These are phyloP conservation scores for Scotopteryx bipunctaria DNA, from an alignment of 2,888 invertebrate species.

Conservation along the genomic window DNA sequence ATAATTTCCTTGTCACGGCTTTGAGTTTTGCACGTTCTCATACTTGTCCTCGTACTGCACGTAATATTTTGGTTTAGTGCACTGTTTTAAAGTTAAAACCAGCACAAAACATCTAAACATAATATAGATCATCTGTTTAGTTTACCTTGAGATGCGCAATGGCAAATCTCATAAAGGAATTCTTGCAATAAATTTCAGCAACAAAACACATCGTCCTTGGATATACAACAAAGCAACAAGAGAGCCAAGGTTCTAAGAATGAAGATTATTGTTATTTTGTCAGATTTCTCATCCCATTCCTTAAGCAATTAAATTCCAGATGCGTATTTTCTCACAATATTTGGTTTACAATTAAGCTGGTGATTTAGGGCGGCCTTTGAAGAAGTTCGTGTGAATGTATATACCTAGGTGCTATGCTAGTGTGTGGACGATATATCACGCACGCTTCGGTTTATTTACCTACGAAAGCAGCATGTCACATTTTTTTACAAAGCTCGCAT, in stretches of 20 bases:
- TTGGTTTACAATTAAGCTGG: conserved; percentile 52
- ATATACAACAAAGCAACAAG: neutral
- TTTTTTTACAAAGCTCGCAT: conserved; percentile 62
- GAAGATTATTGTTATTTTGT: conserved; percentile 2
- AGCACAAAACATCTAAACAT: neutral
- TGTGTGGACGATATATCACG: conserved; percentile 54
- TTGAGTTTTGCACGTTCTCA: neutral
- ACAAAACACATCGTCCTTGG: conserved; percentile 2
- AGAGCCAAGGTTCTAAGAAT: neutral
- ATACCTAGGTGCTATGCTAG: conserved; percentile 42
- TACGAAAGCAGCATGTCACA: conserved; percentile 54
- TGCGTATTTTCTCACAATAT: conserved; percentile 40
- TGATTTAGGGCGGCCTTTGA: conserved; percentile 64
- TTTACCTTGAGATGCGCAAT: neutral
- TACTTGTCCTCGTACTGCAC: neutral
- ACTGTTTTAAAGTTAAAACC: conserved; percentile 3
- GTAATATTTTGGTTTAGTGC: conserved; percentile 5
- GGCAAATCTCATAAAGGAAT: neutral
- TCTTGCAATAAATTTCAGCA: neutral
- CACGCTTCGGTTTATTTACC: conserved; percentile 62
- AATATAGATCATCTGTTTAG: neutral
- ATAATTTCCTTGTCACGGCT: neutral
- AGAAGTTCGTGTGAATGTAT: conserved; percentile 45
- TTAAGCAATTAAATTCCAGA: conserved; percentile 34
- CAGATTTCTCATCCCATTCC: conserved; percentile 4